phyloP scores from a whole-genome alignment of 2,113 vertebrate genomes.

The Pygoscelis antarcticus region DNA sequence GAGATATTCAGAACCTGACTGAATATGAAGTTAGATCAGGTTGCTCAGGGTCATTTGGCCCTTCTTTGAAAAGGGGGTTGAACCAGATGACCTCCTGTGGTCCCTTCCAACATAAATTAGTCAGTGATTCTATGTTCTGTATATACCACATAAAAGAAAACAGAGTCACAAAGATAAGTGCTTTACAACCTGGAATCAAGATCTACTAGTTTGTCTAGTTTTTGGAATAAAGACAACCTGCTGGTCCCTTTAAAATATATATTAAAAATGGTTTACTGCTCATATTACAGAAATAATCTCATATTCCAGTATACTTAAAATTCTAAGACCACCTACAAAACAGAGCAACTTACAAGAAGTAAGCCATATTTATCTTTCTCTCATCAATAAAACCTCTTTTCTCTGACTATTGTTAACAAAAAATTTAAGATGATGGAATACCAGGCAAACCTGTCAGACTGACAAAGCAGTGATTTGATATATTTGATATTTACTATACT shows the following conservation, averaged over 20 bases:
- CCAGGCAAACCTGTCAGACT: background rate
- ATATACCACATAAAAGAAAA: background rate
- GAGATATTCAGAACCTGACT: background rate
- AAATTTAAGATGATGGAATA: background rate
- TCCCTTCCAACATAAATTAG: background rate
- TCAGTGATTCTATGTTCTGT: background rate
- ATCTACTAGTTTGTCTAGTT: background rate
- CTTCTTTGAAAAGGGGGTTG: background rate
- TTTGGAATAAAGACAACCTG: background rate
- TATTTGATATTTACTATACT: background rate
- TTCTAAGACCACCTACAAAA: background rate
- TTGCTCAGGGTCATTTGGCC: background rate
- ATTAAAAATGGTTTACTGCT: background rate
- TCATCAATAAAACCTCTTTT: background rate
- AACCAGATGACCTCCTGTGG: background rate
- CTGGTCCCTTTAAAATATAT: background rate
- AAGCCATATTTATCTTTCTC: background rate
- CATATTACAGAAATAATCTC: background rate
- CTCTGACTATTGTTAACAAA: background rate
- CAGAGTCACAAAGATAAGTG: background rate
- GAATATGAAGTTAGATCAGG: background rate
- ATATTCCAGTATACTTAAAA: background rate
- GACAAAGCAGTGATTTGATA: background rate
- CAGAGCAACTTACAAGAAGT: background rate
- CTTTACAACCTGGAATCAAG: background rate